Percentiles rank a stretch among this genome's conserved stretches.
phyloP scores from a whole-genome alignment of 2,888 invertebrate species.

The Ypsolopha sequella region DNA sequence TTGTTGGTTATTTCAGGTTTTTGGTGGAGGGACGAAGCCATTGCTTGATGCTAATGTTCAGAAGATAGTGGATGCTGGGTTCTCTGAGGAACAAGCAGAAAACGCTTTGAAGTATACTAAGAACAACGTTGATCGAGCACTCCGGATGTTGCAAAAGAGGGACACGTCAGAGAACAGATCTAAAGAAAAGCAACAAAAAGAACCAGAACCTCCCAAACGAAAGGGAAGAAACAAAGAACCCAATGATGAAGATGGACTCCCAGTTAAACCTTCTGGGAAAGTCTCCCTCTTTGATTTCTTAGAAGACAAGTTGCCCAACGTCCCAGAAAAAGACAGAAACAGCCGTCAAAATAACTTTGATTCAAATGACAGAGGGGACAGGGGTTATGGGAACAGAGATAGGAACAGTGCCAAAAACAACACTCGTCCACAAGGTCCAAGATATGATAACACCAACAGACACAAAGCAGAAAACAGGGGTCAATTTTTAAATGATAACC shows the following conservation, averaged over 20 bases:
- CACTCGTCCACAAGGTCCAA: conserved; percentile 35
- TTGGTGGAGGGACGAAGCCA: conserved; percentile 76
- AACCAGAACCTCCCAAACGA: conserved; percentile 52
- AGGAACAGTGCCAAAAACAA: conserved; percentile 41
- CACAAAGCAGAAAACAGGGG: conserved; percentile 40
- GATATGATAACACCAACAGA: conserved; percentile 40
- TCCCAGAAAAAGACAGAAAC: conserved; percentile 55
- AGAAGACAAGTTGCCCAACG: conserved; percentile 80
- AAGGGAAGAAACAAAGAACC: conserved; percentile 55
- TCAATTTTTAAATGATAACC: conserved; percentile 46
- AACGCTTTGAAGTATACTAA: conserved; percentile 77
- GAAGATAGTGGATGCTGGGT: conserved; percentile 85
- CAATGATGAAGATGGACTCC: conserved; percentile 68
- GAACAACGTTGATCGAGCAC: conserved; percentile 80
- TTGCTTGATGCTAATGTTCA: conserved; percentile 82
- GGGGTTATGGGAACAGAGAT: conserved; percentile 29
- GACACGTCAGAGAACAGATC: conserved; percentile 57
- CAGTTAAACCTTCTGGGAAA: conserved; percentile 82
- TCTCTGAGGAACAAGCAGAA: conserved; percentile 81
- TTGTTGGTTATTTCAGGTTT: conserved; percentile 43
- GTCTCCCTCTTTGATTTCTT: conserved; percentile 87
- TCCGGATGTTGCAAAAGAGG: conserved; percentile 74
- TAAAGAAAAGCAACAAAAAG: conserved; percentile 52
- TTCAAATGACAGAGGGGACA: conserved; percentile 36
- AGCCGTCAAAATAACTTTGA: conserved; percentile 42